Conservation (phyloP, 1,140 invertebrate species). For the Nasonia longicornis region DNA sequence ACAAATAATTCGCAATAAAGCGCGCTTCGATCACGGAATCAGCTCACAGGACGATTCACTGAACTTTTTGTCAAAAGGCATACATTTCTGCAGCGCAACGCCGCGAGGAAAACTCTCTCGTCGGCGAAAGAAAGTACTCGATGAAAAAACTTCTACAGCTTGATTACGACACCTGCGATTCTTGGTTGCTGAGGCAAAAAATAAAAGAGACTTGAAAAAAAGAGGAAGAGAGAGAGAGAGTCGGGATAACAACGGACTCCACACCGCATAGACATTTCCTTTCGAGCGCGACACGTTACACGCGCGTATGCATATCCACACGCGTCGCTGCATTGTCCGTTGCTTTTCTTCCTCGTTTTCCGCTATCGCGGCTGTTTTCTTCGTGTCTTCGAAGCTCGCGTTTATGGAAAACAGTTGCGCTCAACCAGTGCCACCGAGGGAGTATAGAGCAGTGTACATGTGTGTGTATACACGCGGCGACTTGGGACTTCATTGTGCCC, state of each 20-base stretch:
- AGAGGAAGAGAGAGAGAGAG: too few relatives aligned
- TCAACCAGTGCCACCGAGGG: background rate
- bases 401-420: conserved; percentile 14
- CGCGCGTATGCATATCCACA: too few relatives aligned
- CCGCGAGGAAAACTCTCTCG: background rate
- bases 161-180: background rate
- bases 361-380: background rate
- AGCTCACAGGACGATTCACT: background rate
- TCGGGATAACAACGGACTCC: too few relatives aligned
- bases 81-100: too few relatives aligned
- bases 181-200: background rate
- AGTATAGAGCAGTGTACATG: background rate
- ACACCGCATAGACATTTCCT: too few relatives aligned
- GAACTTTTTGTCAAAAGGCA: background rate
- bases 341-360: background rate
- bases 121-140: background rate
- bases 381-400: background rate
- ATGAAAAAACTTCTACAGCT: background rate
- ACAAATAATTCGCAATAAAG: background rate
- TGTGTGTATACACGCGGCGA: background rate
- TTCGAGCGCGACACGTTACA: too few relatives aligned
- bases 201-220: background rate
- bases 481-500: conserved; percentile 14
- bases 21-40: background rate
- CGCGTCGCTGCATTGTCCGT: background rate